phyloP scores from a whole-genome alignment of 2,888 invertebrate species.

The Pseudeuparius sepicola region DNA sequence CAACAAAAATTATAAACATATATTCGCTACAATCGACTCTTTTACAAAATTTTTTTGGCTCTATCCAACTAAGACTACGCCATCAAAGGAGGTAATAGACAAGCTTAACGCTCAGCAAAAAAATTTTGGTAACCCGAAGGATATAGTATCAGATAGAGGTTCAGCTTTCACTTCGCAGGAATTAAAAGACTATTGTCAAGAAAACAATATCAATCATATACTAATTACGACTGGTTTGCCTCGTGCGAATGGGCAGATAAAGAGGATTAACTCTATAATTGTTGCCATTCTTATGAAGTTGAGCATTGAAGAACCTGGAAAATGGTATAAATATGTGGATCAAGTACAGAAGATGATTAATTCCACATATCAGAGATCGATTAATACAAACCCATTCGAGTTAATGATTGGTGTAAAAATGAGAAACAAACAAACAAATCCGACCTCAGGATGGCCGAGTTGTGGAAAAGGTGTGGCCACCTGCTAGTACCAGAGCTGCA shows the following conservation, averaged over 20 bases:
- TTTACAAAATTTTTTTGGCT: slow-evolving; percentile 30
- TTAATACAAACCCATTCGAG: slow-evolving; percentile 22
- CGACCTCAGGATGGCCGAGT: too few species aligned
- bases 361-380: slow-evolving; percentile 27
- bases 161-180: slow-evolving; percentile 33
- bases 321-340: slow-evolving; percentile 28
- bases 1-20: slow-evolving; percentile 26
- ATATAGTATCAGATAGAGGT: slow-evolving; percentile 28
- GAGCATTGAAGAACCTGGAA: slow-evolving; percentile 26
- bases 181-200: slow-evolving; percentile 31
- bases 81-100: slow-evolving; percentile 22
- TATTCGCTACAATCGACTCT: slow-evolving; percentile 29
- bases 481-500: too few species aligned
- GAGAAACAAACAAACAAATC: slow-evolving; percentile 14
- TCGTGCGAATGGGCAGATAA: slow-evolving; percentile 33
- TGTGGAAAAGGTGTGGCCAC: too few species aligned
- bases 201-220: slow-evolving; percentile 28
- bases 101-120: slow-evolving; percentile 19
- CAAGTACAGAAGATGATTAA: slow-evolving; percentile 27
- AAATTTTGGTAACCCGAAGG: slow-evolving; percentile 23
- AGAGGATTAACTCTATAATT: slow-evolving; percentile 29
- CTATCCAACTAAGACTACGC: slow-evolving; percentile 28
- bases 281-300: slow-evolving; percentile 32
- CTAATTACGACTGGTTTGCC: slow-evolving; percentile 29
- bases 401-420: slow-evolving; percentile 23